phyloP scores from a whole-genome alignment of 2,113 vertebrate species.

The Bostrychus sinensis region DNA sequence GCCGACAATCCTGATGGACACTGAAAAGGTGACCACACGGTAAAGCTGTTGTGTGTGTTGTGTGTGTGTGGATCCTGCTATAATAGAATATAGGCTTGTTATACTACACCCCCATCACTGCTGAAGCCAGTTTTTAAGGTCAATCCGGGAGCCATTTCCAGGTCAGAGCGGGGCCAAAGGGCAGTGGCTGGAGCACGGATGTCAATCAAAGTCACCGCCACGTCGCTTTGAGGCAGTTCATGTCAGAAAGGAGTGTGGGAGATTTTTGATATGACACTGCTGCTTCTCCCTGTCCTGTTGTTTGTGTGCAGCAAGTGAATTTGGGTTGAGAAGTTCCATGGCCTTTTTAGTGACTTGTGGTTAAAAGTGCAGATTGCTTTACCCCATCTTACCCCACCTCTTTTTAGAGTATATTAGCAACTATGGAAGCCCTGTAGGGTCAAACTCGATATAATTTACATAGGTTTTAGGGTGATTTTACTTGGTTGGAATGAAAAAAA shows the following conservation, averaged over 20 bases:
- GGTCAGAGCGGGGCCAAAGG: constrained; percentile 66
- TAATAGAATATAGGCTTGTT: constrained; percentile 44
- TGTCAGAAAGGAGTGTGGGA: constrained; percentile 2
- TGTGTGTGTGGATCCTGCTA: constrained; percentile 8
- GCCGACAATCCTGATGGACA: constrained; percentile 77
- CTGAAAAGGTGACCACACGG: constrained; percentile 78
- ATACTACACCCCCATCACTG: constrained; percentile 19
- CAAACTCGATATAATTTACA: too few relatives aligned
- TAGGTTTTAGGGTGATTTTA: too few relatives aligned
- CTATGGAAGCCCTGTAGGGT: too few relatives aligned
- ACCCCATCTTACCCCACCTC: too few relatives aligned
- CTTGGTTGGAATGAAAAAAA: too few relatives aligned
- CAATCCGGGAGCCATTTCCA: constrained; percentile 45
- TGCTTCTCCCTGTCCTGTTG: background rate
- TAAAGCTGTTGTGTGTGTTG: constrained; percentile 45
- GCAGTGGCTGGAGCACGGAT: constrained; percentile 23
- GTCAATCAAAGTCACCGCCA: constrained; percentile 30
- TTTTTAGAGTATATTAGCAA: too few relatives aligned
- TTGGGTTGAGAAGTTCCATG: too few relatives aligned
- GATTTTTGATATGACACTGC: constrained; percentile 1
- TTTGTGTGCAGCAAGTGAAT: background rate
- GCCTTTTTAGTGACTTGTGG: too few relatives aligned
- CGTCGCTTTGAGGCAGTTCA: background rate
- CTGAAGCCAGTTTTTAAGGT: constrained; percentile 17
- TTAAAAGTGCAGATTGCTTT: too few relatives aligned